Conservation (phyloP, 2,113 vertebrate species). For the Apus apus region DNA sequence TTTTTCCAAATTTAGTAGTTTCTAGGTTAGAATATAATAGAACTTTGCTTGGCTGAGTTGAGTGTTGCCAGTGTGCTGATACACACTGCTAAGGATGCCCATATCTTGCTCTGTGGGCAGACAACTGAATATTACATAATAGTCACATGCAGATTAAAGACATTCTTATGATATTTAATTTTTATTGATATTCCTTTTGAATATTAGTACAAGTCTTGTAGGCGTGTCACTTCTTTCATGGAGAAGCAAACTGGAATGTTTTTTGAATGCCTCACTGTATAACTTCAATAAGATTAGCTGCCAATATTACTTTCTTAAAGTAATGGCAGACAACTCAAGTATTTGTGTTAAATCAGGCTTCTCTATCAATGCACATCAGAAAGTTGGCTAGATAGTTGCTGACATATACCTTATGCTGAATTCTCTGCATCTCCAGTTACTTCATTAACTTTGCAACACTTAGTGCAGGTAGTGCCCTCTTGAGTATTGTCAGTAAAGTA, state of each 20-base stretch:
- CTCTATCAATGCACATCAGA: background rate
- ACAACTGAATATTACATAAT: background rate
- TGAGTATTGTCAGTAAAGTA: background rate
- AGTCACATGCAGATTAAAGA: background rate
- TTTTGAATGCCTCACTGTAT: background rate
- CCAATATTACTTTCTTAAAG: background rate
- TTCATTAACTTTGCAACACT: background rate
- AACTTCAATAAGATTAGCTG: background rate
- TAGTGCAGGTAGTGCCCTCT: background rate
- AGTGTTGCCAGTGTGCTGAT: background rate
- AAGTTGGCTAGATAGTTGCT: background rate
- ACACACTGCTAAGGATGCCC: background rate
- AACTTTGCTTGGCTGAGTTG: background rate
- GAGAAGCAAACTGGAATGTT: background rate
- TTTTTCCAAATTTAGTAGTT: background rate
- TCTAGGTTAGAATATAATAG: background rate
- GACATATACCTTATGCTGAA: background rate
- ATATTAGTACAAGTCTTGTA: background rate
- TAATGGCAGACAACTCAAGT: background rate
- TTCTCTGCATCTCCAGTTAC: background rate
- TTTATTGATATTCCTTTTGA: background rate
- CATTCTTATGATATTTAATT: background rate
- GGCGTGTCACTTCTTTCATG: background rate
- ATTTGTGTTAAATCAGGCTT: background rate
- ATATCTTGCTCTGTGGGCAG: background rate